Evolutionary conservation across 2,888 invertebrate species (phyloP).

Genomic region (Hirtodrosophila alboralis): DNA sequence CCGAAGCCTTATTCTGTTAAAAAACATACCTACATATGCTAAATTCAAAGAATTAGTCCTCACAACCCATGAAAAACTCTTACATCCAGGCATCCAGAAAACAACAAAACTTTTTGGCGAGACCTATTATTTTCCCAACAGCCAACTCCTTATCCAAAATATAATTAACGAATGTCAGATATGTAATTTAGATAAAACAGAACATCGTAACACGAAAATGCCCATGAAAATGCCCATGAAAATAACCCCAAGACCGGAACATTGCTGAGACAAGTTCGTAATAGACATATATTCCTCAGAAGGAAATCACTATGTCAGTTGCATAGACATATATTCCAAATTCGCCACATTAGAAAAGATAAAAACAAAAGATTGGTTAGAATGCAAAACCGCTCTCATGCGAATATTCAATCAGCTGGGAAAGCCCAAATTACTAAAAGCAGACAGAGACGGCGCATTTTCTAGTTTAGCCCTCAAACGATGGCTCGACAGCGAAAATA

Average conservation of each 20-base stretch:
- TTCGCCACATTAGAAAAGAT: slow-evolving; percentile 5
- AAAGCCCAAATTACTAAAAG: slow-evolving; percentile 1
- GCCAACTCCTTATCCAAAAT: neutral
- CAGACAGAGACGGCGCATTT: slow-evolving; percentile 2
- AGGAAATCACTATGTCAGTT: slow-evolving; percentile 2
- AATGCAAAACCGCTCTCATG: slow-evolving; percentile 4
- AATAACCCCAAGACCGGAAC: neutral
- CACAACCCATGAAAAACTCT: slow-evolving; percentile 3
- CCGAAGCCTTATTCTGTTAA: neutral
- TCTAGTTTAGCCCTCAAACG: slow-evolving; percentile 1
- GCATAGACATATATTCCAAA: slow-evolving; percentile 1
- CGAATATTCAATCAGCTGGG: neutral
- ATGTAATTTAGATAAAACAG: slow-evolving; percentile 1
- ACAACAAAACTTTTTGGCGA: slow-evolving; percentile 1
- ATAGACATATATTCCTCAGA: slow-evolving; percentile 14
- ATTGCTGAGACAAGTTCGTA: slow-evolving; percentile 11
- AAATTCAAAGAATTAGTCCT: slow-evolving; percentile 7
- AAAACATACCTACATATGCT: slow-evolving; percentile 8
- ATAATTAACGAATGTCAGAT: neutral
- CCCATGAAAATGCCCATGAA: neutral
- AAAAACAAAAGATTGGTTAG: slow-evolving; percentile 8
- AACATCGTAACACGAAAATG: slow-evolving; percentile 8
- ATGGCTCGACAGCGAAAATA: slow-evolving; percentile 2
- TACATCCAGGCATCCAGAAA: slow-evolving; percentile 1
- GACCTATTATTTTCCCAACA: slow-evolving; percentile 4